These are phyloP conservation scores for Paratrypauchen microcephalus DNA, from an alignment of 2,797 vertebrate species.

Conservation along the genomic window DNA sequence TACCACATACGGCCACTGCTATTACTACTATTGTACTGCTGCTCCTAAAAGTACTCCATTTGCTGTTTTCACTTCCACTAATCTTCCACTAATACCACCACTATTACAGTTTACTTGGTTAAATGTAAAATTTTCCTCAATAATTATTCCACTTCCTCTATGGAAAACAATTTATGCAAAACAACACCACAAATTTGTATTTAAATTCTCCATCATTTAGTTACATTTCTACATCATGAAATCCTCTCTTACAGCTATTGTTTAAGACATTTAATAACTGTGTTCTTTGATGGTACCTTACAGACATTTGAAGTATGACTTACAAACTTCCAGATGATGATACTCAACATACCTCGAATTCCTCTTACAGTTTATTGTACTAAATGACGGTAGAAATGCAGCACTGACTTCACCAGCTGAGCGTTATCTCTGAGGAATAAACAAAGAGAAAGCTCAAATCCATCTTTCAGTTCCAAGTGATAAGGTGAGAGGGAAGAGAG, in stretches of 20 bases:
- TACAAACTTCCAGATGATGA: not conserved
- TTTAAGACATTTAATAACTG: too few relatives aligned
- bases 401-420: slow-evolving; percentile 61
- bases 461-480: slow-evolving; percentile 47
- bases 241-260: too few relatives aligned
- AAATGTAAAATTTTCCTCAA: not conserved
- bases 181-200: too few relatives aligned
- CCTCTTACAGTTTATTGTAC: slow-evolving; percentile 26
- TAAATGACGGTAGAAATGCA: slow-evolving; percentile 30
- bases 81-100: not conserved
- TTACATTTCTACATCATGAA: not conserved
- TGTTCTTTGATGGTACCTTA: too few relatives aligned
- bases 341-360: slow-evolving; percentile 2
- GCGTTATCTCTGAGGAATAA: slow-evolving; percentile 61
- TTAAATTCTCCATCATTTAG: too few relatives aligned
- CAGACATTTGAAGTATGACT: not conserved
- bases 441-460: slow-evolving; percentile 65
- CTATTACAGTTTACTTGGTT: not conserved
- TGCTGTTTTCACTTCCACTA: not conserved
- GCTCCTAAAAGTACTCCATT: not conserved
- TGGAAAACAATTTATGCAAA: too few relatives aligned
- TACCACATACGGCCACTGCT: not conserved
- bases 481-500: slow-evolving; percentile 58
- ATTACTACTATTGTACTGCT: not conserved
- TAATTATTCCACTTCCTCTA: not conserved